Evolutionary conservation across 2,113 vertebrate species (phyloP), one percentile per base, ranked within the genome.

Genomic region (Eulacestoma nigropectus): DNA sequence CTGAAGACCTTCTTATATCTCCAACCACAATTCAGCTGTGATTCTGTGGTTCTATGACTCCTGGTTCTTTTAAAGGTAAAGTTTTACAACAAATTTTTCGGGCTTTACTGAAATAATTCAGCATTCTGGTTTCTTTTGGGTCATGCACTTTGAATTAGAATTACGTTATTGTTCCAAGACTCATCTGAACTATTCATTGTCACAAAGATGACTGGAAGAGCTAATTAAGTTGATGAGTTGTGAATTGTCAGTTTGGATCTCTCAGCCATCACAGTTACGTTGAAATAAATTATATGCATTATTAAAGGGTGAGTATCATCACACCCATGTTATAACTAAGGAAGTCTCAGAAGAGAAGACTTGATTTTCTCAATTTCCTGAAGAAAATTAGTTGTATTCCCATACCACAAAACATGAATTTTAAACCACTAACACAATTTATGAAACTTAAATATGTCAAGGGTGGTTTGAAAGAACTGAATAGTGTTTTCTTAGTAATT

Each of bases 301-400:
- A 93, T 80, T 85, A 86, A 95, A 85, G 44, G 52, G 10, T 83
- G 83, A 94, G n/a, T 78, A 92, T 72, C 89, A 81, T 87, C 67
- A 91, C 47, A 92, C 32, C 22, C 59, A 55, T 91, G n/a, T 68
- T 95, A 90, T 69, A 96, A 92, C 76, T 81, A 47, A 74, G 37
- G 46, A 92, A 94, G 20, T 94, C 95, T 95, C 96, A 62, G 82
- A 89, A 94, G 87, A 95, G 39, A 90, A 91, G 73, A 62, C 73
- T 90, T 96, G 94, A 94, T 94, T 96, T 97, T 96, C 94, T 97
- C 87, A 97, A 94, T 97, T 96, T 94, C 72, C 85, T 93, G 89
- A 75, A 93, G 94, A 95, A 97, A 97, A 96, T 89, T 68, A 95
- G 83, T 59, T 86, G 65, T 92, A 95, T 93, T 97, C 95, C 94